Conservation (phyloP, 1,140 invertebrate genomes). For the Monochamus saltuarius region DNA sequence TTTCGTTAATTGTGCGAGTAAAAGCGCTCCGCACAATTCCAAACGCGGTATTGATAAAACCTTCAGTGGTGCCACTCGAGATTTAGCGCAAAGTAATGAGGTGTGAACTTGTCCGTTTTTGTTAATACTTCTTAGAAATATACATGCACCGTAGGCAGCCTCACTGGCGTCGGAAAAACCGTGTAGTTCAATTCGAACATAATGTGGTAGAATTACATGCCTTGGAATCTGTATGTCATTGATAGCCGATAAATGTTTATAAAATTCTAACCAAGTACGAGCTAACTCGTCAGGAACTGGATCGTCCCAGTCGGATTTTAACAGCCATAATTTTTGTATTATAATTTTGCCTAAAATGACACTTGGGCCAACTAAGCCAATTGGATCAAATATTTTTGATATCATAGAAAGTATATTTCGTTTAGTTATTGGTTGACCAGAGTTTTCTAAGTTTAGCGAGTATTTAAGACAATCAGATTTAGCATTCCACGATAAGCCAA, state of each 20-base stretch:
- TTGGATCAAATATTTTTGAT: conserved; percentile 47
- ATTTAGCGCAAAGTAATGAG: conserved; percentile 41
- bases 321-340: conserved; percentile 52
- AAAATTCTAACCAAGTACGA: conserved; percentile 19
- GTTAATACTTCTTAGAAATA: conserved; percentile 38
- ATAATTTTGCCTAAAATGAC: conserved; percentile 52
- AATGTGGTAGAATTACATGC: conserved; percentile 2
- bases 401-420: conserved; percentile 28
- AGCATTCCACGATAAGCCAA: conserved; percentile 16
- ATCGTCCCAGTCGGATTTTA: conserved; percentile 27
- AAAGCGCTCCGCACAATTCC: conserved; percentile 34
- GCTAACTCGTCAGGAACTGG: conserved; percentile 10
- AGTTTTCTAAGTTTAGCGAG: background rate
- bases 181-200: conserved; percentile 25
- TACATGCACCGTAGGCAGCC: conserved; percentile 40
- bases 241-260: conserved; percentile 6
- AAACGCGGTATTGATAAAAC: conserved; percentile 37
- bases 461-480: conserved; percentile 8
- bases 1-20: conserved; percentile 27
- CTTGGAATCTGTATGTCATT: conserved; percentile 14
- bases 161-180: conserved; percentile 47
- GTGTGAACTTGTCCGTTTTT: conserved; percentile 6
- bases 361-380: conserved; percentile 51
- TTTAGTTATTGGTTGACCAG: conserved; percentile 18
- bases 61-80: conserved; percentile 42